Base-by-base conservation (phyloP, 2,797 vertebrate genomes). In the Podargus strigoides region DNA sequence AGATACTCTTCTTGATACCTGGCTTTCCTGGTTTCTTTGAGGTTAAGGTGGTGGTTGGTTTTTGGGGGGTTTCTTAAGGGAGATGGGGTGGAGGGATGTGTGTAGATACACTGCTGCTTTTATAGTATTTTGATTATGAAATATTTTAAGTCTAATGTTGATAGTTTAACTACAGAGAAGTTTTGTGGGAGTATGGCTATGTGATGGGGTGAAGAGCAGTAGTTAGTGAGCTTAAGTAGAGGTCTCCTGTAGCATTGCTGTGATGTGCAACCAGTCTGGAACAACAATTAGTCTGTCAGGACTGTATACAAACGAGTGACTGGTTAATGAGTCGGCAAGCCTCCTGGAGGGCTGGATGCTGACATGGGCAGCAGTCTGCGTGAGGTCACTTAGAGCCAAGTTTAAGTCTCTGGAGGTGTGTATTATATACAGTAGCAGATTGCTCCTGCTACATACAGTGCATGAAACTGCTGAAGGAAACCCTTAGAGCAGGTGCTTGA, bases 1-100 rank as follows among this genome's bases (percentile, higher is more conserved):
- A 93, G 92, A 88, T 93, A 70, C 69, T 6, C 80, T 80, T 83
- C 76, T 49, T 88, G 91, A 76, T 62, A 69, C 85, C 73, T 2
- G 63, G 7, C 66, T 58, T 50, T 30, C 8, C 75, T 91, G 79
- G 68, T 89, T 73, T 63, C 41, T 41, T 53, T 13, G 60, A 39
- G 39, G 36, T 69, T 20, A 49, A 80, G 47, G 39, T 26, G 70
- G 89, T 47, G 74, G 46, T 68, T 91, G 69, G 32, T 30, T 76
- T 85, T 19, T 12, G 4, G n/a, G 62, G 70, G 27, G 7, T 10
- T 70, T 53, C 28, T 49, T 0, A 7, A 9, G 56, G 72, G 66
- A 55, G 34, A 3, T 10, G 72, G 82, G 50, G 14, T 37, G 36
- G 42, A 26, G 7, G 5, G 3, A 9, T 22, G 27, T 20, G 13